Evolutionary conservation across 1,140 invertebrate genomes (phyloP), one percentile per base, ranked within the genome.

Genomic region (Calephelis virginiensis): DNA sequence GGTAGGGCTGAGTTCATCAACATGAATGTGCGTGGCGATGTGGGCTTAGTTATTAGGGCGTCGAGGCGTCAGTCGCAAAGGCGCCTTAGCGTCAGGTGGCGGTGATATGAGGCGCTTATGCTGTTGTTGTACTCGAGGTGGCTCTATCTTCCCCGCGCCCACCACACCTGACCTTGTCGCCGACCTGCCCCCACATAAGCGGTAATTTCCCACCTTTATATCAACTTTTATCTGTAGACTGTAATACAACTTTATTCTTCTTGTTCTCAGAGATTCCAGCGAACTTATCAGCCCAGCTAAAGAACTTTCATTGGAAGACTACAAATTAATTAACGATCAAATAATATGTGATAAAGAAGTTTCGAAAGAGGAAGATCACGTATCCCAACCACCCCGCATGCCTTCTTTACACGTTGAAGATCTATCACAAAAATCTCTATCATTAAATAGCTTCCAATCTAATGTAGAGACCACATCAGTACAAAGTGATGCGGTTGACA

Each of bases 41-140:
- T 38, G 64, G 71, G 63, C 68, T 73, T 66, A 68, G 71, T 68
- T 74, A 72, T 64, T 75, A 70, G 70, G 72, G 70, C 40, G 70
- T 63, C 63, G 62, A 47, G 64, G 63, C 14, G 91, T 76, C 78
- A 86, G 83, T 88, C 77, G 80, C 71, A 77, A 67, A 68, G 86
- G 86, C 82, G 91, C 83, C 85, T 85, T 75, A 72, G 74, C 74
- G 78, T 78, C 81, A 76, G 83, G 71, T 77, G 81, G 74, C 80
- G 80, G 80, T 47, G 49, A 65, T 75, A 86, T 86, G 89, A 90
- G 89, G 85, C 83, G 87, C 76, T 82, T 88, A 61, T 90, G 85
- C 73, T 90, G 85, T 76, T 86, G 83, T 66, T 77, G 71, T 50
- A 48, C 67, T 43, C 40, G 40, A 50, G 71, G 67, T 56, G 71